Conservation (phyloP, 2,797 vertebrate genomes). For the Danio albolineatus region DNA sequence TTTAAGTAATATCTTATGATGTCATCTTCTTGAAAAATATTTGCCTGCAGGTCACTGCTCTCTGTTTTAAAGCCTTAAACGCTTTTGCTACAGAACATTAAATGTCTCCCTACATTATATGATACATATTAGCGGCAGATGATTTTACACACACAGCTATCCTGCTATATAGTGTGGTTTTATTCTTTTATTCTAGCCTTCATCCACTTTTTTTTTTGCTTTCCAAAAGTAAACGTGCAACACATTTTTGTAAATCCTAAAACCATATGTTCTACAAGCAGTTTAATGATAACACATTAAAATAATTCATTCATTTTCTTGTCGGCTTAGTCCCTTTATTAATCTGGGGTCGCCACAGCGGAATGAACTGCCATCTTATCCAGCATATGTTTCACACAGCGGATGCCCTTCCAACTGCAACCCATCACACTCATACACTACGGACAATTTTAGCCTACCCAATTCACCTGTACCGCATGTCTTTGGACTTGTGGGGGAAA, state of each 20-base stretch:
- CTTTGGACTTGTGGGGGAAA: too few species aligned
- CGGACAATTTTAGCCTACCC: too few species aligned
- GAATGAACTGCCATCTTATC: too few species aligned
- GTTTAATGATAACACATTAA: too few species aligned
- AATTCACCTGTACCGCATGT: too few species aligned
- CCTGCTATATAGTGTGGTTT: constrained; percentile 1
- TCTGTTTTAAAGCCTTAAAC: constrained; percentile 76
- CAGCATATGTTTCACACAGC: too few species aligned
- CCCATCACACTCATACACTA: too few species aligned
- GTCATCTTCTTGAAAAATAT: constrained; percentile 84
- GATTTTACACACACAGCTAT: constrained; percentile 51
- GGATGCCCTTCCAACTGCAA: too few species aligned
- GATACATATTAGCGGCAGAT: constrained; percentile 70
- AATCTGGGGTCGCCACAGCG: too few species aligned
- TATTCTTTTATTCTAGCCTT: constrained; percentile 1
- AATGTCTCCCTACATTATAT: constrained; percentile 78
- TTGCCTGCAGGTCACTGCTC: constrained; percentile 82
- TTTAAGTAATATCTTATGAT: constrained; percentile 78
- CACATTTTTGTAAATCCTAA: neutral
- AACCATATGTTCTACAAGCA: neutral
- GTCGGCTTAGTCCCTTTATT: too few species aligned
- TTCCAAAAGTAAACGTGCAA: neutral
- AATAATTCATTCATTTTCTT: too few species aligned
- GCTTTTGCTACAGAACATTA: constrained; percentile 82
- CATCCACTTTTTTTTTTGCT: neutral